Evolutionary conservation across 1,140 invertebrate genomes (phyloP), one percentile per base, ranked within the genome.

Genomic region (Ips typographus): DNA sequence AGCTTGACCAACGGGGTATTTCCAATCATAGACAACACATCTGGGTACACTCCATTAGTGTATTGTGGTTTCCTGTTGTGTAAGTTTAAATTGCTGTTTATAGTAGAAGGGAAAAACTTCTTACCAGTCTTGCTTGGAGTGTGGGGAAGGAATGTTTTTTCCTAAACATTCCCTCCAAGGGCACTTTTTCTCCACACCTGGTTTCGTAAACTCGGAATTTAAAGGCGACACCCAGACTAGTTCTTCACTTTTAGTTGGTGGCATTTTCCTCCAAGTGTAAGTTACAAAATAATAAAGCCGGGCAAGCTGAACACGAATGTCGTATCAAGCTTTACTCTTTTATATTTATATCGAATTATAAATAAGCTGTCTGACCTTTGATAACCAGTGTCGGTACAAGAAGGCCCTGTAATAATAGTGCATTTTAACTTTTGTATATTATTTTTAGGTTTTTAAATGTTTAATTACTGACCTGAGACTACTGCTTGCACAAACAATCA

Each of bases 1-100:
- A 99, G 81, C 71, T 87, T 87, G 1, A 99, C 89, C 62, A 98
- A 76, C 1, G 96, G 96, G 4, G 96, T 98, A 78, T 94, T 90
- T 44, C 96, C 96, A 81, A 99, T 95, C 22, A 90, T 87, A 72
- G 91, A 82, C 3, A 98, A 82, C 73, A 98, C 89, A 76, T 92
- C 86, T 44, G 1, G 93, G 87, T 65, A 92, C 78, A 71, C 68
- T 47, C 51, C 37, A 39, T 70, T 65, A 42, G 38, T 22, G 37
- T 66, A 59, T 49, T 65, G 4, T 7, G 52, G 63, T 42, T 65
- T 43, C 69, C 69, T 71, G 47, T 36, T 55, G 1, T 5, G 42
- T 43, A 47, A 47, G 22, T 22, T 22, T 44, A 62, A 62, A 7
- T 6, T 40, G 39, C 6, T 44, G 7, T 36, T n/a, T 22, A 62